Base-by-base conservation (phyloP, 1,140 invertebrate genomes). In the Drosophila saltans region DNA sequence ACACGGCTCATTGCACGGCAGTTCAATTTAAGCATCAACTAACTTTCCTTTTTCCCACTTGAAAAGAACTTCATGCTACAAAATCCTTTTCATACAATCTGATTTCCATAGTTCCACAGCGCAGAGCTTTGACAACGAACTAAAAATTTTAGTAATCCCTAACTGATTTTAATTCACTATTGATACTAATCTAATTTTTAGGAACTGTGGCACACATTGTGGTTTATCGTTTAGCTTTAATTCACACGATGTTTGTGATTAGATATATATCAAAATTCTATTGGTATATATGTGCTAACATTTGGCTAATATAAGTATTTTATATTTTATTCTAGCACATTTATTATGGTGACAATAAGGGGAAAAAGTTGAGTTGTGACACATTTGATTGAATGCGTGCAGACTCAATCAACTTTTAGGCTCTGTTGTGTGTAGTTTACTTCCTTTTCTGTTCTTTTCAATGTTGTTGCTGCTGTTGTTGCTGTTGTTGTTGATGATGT, bases 371-470 rank as follows among this genome's bases (percentile, higher is more conserved):
- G 68, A 72, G 75, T 65, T 88, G 75, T 85, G 79, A 88, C 83
- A 85, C 66, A 76, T 85, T 85, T 85, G 82, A 85, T 85, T 85
- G 82, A 85, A 85, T 70, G 59, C 73, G 71, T 75, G 69, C 72
- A 80, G 62, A 65, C 69, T 62, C 75, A 69, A 88, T 86, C 72
- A 77, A 82, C 75, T 80, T 82, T 56, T 71, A 61, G 61, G 33
- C 45, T 28, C 30, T 36, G 60, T 57, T 8, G 2, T 16, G 16
- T 16, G 16, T 60, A 61, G 24, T 60, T 59, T n/a, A 16, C 11
- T 40, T 41, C 16, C 11, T n/a, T 43, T 43, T 30, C 28, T 30
- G 28, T 30, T 4, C 4, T 30, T 4, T 30, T 30, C 4, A 16
- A 16, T 30, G 28, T 4, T 30, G 28, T 30, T 30, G 28, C 28